phyloP scores from a whole-genome alignment of 2,888 invertebrate species.

The Philopedon plagiatum region DNA sequence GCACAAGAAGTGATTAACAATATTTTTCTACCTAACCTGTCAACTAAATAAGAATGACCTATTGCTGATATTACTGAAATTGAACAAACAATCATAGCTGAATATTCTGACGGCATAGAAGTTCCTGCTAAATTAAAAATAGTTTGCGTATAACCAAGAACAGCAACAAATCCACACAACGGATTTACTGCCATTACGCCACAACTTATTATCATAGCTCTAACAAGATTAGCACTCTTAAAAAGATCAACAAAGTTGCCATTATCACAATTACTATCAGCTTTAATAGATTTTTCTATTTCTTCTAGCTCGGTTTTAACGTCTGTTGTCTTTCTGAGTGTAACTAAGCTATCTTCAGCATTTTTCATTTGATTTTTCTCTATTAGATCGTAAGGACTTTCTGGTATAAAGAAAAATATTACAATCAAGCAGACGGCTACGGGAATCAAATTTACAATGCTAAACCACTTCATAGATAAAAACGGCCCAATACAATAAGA shows the following conservation, averaged over 20 bases:
- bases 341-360: slow-evolving; percentile 35
- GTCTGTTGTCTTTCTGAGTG: slow-evolving; percentile 24
- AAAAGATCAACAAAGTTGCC: slow-evolving; percentile 47
- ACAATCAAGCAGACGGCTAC: background rate
- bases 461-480: slow-evolving; percentile 39
- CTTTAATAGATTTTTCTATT: slow-evolving; percentile 18
- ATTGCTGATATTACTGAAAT: slow-evolving; percentile 83
- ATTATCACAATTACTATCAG: slow-evolving; percentile 8
- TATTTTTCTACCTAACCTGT: slow-evolving; percentile 80
- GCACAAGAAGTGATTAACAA: slow-evolving; percentile 80
- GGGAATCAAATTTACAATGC: slow-evolving; percentile 20
- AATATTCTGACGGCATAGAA: slow-evolving; percentile 71
- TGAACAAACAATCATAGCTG: slow-evolving; percentile 82
- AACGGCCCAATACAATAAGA: slow-evolving; percentile 29
- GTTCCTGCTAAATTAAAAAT: slow-evolving; percentile 73
- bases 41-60: slow-evolving; percentile 83
- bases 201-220: slow-evolving; percentile 48
- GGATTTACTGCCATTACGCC: slow-evolving; percentile 50
- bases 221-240: slow-evolving; percentile 44
- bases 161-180: slow-evolving; percentile 47
- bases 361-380: slow-evolving; percentile 24
- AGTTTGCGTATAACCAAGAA: slow-evolving; percentile 50
- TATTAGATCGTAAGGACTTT: slow-evolving; percentile 47
- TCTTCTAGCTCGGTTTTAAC: slow-evolving; percentile 22
- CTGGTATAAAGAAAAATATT: slow-evolving; percentile 34